phyloP scores from a whole-genome alignment of 2,797 vertebrate species.

The Pantherophis alleghaniensis region DNA sequence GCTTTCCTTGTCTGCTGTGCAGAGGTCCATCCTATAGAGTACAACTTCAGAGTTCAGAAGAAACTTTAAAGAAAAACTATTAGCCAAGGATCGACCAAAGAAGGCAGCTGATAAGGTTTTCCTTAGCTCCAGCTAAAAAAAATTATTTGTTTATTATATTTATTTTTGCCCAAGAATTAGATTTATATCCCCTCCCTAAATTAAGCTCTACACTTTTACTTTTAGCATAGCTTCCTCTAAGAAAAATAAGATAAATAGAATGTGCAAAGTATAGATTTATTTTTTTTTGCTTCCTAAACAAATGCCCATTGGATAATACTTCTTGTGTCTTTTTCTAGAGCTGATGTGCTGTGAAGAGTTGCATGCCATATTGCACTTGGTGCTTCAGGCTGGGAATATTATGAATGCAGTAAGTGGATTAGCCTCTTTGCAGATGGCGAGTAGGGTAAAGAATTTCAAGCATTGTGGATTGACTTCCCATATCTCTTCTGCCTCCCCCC shows the following conservation, averaged over 20 bases:
- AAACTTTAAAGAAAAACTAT: neutral
- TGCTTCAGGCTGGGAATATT: conserved; percentile 97
- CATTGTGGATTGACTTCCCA: conserved; percentile 26
- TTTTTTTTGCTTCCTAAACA: conserved; percentile 1
- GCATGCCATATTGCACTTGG: conserved; percentile 93
- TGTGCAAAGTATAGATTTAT: neutral
- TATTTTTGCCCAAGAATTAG: neutral
- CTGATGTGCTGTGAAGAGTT: conserved; percentile 93
- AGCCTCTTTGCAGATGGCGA: neutral
- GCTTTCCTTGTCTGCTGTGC: neutral
- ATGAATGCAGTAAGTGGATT: conserved; percentile 92
- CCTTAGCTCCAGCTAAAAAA: neutral
- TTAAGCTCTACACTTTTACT: neutral
- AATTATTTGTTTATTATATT: neutral
- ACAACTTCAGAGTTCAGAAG: neutral
- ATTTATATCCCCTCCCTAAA: conserved; percentile 4
- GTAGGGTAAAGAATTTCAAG: neutral
- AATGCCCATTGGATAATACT: conserved; percentile 39
- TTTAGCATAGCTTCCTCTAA: conserved; percentile 12
- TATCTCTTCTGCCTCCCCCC: conserved; percentile 44
- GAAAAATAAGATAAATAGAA: conserved; percentile 24
- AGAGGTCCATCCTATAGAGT: neutral
- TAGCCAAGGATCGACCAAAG: neutral
- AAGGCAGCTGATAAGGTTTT: neutral
- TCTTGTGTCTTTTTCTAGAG: conserved; percentile 74